Percentiles rank a stretch among this genome's conserved stretches.
These are phyloP conservation scores for Hirudinaria manillensis DNA, from an alignment of 2,888 invertebrate species.

Conservation along the genomic window DNA sequence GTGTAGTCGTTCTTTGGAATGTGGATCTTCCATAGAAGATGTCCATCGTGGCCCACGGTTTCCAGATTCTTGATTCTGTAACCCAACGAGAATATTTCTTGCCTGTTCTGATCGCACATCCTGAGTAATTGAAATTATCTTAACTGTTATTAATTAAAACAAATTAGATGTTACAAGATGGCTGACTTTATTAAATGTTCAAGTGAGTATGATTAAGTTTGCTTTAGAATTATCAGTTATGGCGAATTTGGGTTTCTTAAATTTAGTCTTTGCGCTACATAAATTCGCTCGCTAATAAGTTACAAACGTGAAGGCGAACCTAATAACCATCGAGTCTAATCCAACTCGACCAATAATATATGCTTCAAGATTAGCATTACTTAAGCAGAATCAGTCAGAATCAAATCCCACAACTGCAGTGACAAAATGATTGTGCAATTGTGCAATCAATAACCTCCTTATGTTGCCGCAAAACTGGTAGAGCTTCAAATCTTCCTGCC, in stretches of 20 bases:
- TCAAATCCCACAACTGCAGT: not conserved
- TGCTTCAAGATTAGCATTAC: too few species aligned
- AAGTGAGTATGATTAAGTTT: too few species aligned
- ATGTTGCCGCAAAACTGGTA: not conserved
- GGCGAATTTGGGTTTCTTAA: too few species aligned
- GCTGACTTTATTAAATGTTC: too few species aligned
- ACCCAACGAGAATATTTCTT: not conserved
- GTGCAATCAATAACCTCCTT: not conserved
- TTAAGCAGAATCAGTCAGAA: not conserved
- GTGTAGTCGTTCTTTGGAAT: not conserved
- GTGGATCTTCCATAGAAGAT: conserved; percentile 6
- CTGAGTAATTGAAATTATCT: conserved; percentile 11
- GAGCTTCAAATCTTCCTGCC: not conserved
- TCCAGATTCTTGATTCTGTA: not conserved
- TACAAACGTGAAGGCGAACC: too few species aligned
- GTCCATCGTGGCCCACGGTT: conserved; percentile 16
- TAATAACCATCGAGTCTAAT: too few species aligned
- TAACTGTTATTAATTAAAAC: not conserved
- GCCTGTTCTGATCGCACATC: conserved; percentile 7
- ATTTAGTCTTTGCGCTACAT: too few species aligned
- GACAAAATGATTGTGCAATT: not conserved
- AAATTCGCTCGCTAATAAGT: too few species aligned
- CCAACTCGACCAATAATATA: too few species aligned
- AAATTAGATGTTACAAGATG: too few species aligned
- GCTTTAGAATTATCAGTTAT: too few species aligned